These are phyloP conservation scores for Anolis carolinensis DNA, from an alignment of 2,113 vertebrate species.

Conservation along the genomic window DNA sequence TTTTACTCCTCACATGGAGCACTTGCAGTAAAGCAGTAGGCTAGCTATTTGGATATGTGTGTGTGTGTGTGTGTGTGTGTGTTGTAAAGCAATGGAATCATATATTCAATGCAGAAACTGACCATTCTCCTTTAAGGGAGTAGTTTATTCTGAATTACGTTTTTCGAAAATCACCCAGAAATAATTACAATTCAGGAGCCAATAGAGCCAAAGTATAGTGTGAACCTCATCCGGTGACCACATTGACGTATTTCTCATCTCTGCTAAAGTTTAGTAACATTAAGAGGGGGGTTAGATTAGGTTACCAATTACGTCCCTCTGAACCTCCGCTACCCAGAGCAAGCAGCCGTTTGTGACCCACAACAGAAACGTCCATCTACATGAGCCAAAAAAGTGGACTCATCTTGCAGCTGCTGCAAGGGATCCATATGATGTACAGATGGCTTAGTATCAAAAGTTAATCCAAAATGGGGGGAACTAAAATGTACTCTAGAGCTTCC, in stretches of 20 bases:
- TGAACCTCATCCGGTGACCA: not conserved
- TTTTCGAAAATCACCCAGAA: slow-evolving; percentile 15
- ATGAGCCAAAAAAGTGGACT: not conserved
- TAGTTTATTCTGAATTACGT: slow-evolving; percentile 26
- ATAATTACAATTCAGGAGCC: slow-evolving; percentile 17
- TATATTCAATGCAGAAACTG: slow-evolving; percentile 32
- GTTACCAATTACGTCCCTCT: no score
- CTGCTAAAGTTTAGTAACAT: not conserved
- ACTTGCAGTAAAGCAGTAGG: slow-evolving; percentile 26
- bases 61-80: not conserved
- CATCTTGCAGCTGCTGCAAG: no score
- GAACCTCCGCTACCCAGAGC: not conserved
- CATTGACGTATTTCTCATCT: not conserved
- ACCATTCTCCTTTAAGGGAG: slow-evolving; percentile 36
- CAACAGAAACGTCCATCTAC: not conserved
- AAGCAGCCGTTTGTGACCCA: not conserved
- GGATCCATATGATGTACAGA: no score
- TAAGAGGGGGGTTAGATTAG: not conserved
- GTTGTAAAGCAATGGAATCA: slow-evolving; percentile 39
- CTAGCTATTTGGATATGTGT: not conserved
- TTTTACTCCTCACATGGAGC: not conserved
- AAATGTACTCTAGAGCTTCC: no score
- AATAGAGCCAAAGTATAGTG: not conserved
- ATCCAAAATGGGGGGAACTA: no score
- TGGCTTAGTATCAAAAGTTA: no score